Evolutionary conservation across 2,113 vertebrate species (phyloP).

Genomic region (Ailuropoda melanoleuca): DNA sequence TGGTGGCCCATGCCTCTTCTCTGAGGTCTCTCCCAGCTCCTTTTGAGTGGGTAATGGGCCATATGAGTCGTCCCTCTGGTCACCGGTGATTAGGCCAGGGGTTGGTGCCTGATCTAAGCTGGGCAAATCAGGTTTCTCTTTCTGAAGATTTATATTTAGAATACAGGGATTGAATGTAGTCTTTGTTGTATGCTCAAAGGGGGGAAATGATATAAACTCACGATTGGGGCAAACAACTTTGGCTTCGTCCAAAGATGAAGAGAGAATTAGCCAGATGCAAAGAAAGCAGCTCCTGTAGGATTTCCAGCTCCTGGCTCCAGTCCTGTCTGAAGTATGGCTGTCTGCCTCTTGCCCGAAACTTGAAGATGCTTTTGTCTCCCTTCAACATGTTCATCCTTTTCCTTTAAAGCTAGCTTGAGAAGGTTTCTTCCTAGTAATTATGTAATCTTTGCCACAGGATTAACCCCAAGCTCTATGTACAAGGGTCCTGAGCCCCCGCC

Average conservation of each 20-base stretch:
- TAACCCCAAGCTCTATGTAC: neutral
- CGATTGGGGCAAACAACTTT: neutral
- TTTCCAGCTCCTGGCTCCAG: neutral
- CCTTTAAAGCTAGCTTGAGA: neutral
- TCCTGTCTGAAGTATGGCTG: neutral
- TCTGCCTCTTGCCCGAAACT: neutral
- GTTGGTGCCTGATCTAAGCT: neutral
- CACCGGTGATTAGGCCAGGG: neutral
- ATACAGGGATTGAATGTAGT: neutral
- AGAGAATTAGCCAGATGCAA: neutral
- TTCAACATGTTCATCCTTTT: neutral
- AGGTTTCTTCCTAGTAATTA: neutral
- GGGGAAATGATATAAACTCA: neutral
- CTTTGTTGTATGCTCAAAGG: neutral
- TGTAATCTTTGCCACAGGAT: neutral
- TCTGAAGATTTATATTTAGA: neutral
- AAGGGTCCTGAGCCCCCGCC: neutral
- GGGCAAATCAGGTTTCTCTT: neutral
- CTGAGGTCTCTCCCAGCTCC: neutral
- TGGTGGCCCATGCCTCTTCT: neutral
- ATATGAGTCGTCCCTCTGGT: neutral
- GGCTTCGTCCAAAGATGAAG: neutral
- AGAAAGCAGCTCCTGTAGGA: neutral
- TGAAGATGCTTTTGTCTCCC: neutral
- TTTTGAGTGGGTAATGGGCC: neutral